These are phyloP conservation scores for Lemur catta DNA, from an alignment of 2,797 vertebrate species.

Conservation along the genomic window DNA sequence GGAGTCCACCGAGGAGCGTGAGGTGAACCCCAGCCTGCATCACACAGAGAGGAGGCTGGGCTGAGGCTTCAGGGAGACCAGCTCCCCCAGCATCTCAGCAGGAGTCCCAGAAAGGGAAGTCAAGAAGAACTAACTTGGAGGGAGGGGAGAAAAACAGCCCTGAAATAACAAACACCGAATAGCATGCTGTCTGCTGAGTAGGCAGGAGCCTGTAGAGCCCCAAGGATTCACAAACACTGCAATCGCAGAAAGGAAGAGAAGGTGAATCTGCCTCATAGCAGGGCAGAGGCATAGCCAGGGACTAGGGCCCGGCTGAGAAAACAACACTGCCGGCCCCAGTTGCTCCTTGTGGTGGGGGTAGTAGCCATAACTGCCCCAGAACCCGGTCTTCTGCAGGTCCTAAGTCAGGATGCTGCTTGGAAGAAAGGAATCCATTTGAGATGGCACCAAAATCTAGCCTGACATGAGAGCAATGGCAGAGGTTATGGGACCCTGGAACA, in stretches of 20 bases:
- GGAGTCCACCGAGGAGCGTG: not conserved
- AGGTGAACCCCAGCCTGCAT: not conserved
- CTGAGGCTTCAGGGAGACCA: not conserved
- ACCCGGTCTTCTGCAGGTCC: not conserved
- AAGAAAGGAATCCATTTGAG: not conserved
- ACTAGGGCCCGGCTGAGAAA: not conserved
- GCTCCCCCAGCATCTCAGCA: not conserved
- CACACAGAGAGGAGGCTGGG: not conserved
- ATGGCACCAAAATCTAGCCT: not conserved
- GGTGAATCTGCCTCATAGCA: not conserved
- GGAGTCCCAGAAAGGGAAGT: not conserved
- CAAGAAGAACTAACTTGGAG: not conserved
- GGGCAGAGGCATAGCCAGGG: not conserved
- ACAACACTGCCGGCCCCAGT: not conserved
- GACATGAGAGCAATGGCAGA: fast-evolving
- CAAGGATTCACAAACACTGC: not conserved
- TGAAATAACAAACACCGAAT: conserved; percentile 4
- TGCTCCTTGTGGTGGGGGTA: not conserved
- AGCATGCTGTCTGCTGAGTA: not conserved
- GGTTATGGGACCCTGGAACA: not conserved
- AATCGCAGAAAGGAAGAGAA: conserved; percentile 46
- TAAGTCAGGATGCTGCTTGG: not conserved
- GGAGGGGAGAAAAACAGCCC: not conserved
- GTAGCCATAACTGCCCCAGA: not conserved
- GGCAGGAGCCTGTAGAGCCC: not conserved